Evolutionary conservation across 2,113 vertebrate genomes (phyloP), one percentile per base, ranked within the genome.

Genomic region (Circaetus gallicus): DNA sequence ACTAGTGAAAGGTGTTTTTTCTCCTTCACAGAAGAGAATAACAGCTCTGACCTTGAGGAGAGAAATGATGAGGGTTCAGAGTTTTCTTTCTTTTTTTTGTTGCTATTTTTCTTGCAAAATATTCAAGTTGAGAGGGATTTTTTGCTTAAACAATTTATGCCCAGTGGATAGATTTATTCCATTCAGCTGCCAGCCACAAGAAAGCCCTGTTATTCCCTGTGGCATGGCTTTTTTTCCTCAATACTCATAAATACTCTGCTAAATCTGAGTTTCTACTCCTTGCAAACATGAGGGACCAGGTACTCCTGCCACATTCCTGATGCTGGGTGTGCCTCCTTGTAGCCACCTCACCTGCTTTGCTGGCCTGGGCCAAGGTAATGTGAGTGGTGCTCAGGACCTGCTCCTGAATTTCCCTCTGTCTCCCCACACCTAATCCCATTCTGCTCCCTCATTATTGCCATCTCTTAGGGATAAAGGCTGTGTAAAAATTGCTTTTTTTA

Each of bases 41-140:
- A 87, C 49, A 86, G 95, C 91, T 86, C 82, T 96, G 98, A 98
- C 98, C 98, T 98, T 98, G 97, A 98, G 83, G 74, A 89, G 79
- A 86, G 59, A 56, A 89, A 81, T 53, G 34, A 91, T 91, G 93
- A 94, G 72, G 89, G 86, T 81, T 97, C 86, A 67, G 85, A 90
- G 71, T 91, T 93, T 83, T 81, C n/a, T 38, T 53, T 38, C 15
- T 11, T 29, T 71, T 78, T 50, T 52, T 77, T 88, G 50, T 93
- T 81, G 71, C 80, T 82, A 42, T 96, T 98, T 97, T 97, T 97
- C 94, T 96, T 93, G 84, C 87, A 95, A 98, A 97, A 97, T 97
- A 96, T 96, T 97, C 97, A 90, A 91, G 88, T 29, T 21, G 65
- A 94, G 94, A 94, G 50, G 94, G 82, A 74, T 95, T 97, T 94